These are phyloP conservation scores for Amblyteles armatorius DNA, from an alignment of 2,888 invertebrate genomes.

Conservation along the genomic window DNA sequence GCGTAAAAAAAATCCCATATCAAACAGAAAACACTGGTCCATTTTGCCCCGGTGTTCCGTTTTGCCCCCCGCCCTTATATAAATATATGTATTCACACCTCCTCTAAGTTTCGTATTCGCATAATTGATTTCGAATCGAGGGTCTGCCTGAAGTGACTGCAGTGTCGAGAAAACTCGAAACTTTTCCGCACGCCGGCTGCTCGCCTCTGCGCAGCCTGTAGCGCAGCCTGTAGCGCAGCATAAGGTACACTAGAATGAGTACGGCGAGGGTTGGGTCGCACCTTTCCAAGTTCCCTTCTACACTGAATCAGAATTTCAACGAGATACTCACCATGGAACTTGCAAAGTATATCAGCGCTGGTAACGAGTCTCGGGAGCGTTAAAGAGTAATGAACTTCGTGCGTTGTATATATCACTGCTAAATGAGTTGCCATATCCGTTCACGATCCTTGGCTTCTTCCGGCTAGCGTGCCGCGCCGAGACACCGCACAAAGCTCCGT, in stretches of 20 bases:
- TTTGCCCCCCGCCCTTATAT: too few relatives aligned
- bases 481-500: constrained; percentile 3
- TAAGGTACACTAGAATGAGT: neutral
- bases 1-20: too few relatives aligned
- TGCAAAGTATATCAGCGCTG: constrained; percentile 44
- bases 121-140: constrained; percentile 57
- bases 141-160: neutral
- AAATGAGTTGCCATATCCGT: constrained; percentile 51
- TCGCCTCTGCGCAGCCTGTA: neutral
- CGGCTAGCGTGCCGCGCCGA: constrained; percentile 13
- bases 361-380: constrained; percentile 58
- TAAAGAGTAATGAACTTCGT: constrained; percentile 60
- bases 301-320: constrained; percentile 59
- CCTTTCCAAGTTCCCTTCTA: constrained; percentile 28
- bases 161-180: constrained; percentile 36
- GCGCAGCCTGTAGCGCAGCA: neutral
- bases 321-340: constrained; percentile 44
- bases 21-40: too few relatives aligned
- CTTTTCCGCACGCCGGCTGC: constrained; percentile 37
- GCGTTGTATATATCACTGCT: constrained; percentile 50
- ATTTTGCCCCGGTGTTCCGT: too few relatives aligned
- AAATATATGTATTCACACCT: neutral
- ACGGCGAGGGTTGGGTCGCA: constrained; percentile 6
- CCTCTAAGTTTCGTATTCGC: constrained; percentile 47
- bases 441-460: constrained; percentile 37